Evolutionary conservation across 2,888 invertebrate species (phyloP), one percentile per base, ranked within the genome.

Genomic region (Dascillus cervinus): DNA sequence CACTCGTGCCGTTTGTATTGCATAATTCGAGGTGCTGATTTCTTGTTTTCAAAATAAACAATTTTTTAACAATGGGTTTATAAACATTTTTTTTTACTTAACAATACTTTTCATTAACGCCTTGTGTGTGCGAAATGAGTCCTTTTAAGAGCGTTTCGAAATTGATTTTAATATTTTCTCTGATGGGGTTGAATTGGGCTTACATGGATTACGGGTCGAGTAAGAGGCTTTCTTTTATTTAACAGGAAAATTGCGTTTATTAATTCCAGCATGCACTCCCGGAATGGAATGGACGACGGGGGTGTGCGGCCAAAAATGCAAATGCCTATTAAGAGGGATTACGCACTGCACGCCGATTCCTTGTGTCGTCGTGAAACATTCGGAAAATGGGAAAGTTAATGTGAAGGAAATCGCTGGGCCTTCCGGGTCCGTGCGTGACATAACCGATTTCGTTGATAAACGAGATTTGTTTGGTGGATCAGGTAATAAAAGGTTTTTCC

Each of bases 251-350:
- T n/a, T n/a, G n/a, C n/a, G n/a, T n/a, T n/a, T n/a, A n/a, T n/a
- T 25, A 14, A 3, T 14, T 25, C 4, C n/a, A 25, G 25, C 9
- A 2, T 25, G 25, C n/a, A 12, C 12, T 15, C 25, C 25, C 8
- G 25, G 25, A 6, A 25, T 9, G 3, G 25, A 25, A 4, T 25
- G 25, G 25, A 11, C 14, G 11, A 25, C 25, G 4, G 25, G 25
- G 4, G 13, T 15, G 9, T 25, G 25, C 11, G 25, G 25, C 10
- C 14, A 25, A 25, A 25, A 14, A 25, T 25, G 14, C 11, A n/a
- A 11, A 25, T 25, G 25, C 8, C 13, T 25, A n/a, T 3, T 8
- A 5, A 13, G n/a, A 5, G 13, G 25, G 5, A 13, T 25, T 3
- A 14, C 14, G 2, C 25, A 25, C 11, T 25, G 25, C 11, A n/a